phyloP scores from a whole-genome alignment of 23 tunicate species.

The Botrylloides violaceus region DNA sequence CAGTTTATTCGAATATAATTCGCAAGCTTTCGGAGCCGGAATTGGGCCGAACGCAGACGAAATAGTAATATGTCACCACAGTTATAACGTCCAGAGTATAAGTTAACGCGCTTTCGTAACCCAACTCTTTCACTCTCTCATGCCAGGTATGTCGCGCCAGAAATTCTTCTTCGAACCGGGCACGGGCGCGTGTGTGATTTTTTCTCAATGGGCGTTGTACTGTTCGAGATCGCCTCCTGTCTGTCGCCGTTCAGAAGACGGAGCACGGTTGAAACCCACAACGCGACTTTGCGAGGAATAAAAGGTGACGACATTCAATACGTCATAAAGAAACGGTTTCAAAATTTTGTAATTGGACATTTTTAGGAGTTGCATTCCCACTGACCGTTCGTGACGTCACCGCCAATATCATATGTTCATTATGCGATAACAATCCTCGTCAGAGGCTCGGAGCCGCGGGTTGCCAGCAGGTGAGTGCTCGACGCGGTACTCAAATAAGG shows the following conservation, averaged over 20 bases:
- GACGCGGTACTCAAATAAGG: too few species aligned
- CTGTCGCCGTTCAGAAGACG: constrained; percentile 71
- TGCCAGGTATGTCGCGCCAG: constrained; percentile 66
- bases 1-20: too few species aligned
- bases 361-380: constrained; percentile 61
- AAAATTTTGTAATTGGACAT: background rate
- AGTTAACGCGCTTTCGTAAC: too few species aligned
- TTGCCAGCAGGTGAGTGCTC: constrained; percentile 41
- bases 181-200: constrained; percentile 44
- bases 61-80: too few species aligned
- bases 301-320: constrained; percentile 29
- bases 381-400: constrained; percentile 31
- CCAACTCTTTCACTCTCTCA: background rate
- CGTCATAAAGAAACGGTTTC: background rate
- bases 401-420: constrained; percentile 23
- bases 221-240: constrained; percentile 47
- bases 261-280: constrained; percentile 44
- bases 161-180: constrained; percentile 38
- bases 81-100: too few species aligned
- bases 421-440: constrained; percentile 36
- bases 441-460: constrained; percentile 32
- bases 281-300: constrained; percentile 64
- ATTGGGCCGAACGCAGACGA: too few species aligned
- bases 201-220: constrained; percentile 62
- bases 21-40: too few species aligned